Evolutionary conservation across 2,113 vertebrate species (phyloP).

Genomic region (Phalacrocorax carbo): DNA sequence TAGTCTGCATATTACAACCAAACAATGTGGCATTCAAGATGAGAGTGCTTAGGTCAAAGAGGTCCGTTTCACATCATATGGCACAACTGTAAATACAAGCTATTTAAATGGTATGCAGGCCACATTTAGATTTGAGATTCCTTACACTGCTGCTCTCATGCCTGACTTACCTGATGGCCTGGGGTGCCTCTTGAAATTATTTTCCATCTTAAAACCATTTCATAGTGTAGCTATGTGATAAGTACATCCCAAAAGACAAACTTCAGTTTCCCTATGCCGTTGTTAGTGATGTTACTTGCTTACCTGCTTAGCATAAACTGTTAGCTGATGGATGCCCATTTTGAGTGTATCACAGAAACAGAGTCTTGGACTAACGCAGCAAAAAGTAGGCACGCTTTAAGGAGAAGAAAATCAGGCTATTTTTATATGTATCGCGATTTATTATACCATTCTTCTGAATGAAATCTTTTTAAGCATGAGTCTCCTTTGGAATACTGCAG

Average conservation of each 20-base stretch:
- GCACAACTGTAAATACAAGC: background rate
- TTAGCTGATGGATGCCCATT: background rate
- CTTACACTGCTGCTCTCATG: background rate
- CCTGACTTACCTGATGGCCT: background rate
- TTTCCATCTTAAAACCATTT: background rate
- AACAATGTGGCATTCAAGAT: background rate
- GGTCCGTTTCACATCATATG: background rate
- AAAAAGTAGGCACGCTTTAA: background rate
- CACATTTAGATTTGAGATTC: conserved; percentile 30
- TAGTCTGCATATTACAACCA: background rate
- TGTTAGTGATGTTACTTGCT: background rate
- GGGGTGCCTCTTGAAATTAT: background rate
- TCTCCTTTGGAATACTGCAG: background rate
- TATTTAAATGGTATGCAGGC: background rate
- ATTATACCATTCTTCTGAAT: background rate
- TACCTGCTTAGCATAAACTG: background rate
- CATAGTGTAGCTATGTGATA: background rate
- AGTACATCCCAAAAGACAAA: background rate
- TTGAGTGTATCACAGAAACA: background rate
- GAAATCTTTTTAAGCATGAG: background rate
- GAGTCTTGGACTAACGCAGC: background rate
- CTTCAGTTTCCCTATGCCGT: background rate
- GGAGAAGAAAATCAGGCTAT: background rate
- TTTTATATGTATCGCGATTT: background rate
- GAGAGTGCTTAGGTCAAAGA: background rate